Evolutionary conservation across 2,113 vertebrate genomes (phyloP), one percentile per base, ranked within the genome.

Genomic region (Turnix velox): DNA sequence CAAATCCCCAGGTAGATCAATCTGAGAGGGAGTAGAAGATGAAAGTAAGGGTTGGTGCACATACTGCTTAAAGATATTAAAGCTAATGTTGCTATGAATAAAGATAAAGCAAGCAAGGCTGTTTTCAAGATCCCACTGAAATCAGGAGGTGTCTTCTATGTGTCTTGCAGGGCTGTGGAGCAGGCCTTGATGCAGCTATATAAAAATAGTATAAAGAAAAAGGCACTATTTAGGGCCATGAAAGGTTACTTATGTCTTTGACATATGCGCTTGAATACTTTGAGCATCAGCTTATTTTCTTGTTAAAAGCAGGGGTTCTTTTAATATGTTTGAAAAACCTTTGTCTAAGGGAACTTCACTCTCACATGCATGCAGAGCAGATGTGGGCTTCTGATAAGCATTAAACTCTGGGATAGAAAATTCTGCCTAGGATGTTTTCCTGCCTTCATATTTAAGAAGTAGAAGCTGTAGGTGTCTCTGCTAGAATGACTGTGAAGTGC

Each of bases 361-460:
- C 42, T 62, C 9, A 5, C 18, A 74, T 75, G 33, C 45, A 45
- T 27, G 52, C 5, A 15, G 73, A 90, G 52, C 57, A 81, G 62
- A 63, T 1, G 0, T 1, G 4, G 79, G 30, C 40, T 85, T 92
- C 54, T 18, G 42, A 31, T 66, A 68, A 63, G 75, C n/a, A 76
- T 89, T 79, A 77, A 94, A 94, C 75, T 52, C 63, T 24, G 45
- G 61, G 57, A 61, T 40, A 33, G 79, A 45, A 88, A 93, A 81
- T 81, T 84, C 76, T 87, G 37, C 76, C 52, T 84, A 30, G 69
- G 52, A 90, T 71, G 43, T 71, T 95, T 91, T 90, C 45, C 55
- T 94, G 66, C 80, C 57, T 95, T 95, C 95, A 91, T 95, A 91
- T 93, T 93, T 73, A 87, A 81, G 82, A 77, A 90, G 74, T 65